phyloP scores from a whole-genome alignment of 1,140 invertebrate genomes.

The Listronotus oregonensis region DNA sequence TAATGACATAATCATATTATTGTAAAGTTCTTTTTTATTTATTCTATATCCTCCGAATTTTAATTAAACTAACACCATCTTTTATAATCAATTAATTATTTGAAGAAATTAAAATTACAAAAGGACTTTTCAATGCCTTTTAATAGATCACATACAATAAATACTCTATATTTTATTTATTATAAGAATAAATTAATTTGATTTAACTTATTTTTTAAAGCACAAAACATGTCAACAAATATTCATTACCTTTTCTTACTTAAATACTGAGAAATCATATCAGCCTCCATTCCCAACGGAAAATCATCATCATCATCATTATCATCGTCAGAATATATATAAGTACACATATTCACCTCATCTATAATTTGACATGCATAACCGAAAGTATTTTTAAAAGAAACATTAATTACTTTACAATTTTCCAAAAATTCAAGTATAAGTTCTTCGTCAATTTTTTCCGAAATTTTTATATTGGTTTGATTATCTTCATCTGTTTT shows the following conservation, averaged over 20 bases:
- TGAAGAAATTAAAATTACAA: no score
- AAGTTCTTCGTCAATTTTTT: constrained; percentile 48
- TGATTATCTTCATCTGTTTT: constrained; percentile 18
- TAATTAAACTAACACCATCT: no score
- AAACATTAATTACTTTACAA: constrained; percentile 66
- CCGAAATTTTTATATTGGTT: constrained; percentile 38
- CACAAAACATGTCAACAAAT: not conserved
- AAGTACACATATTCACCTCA: constrained; percentile 56
- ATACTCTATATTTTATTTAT: no score
- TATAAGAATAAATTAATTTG: no score
- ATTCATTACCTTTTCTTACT: constrained; percentile 37
- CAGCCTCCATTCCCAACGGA: constrained; percentile 52
- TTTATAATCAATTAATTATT: no score
- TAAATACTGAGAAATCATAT: constrained; percentile 45
- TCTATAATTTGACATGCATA: constrained; percentile 64
- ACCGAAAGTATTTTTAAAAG: constrained; percentile 68
- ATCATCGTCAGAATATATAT: constrained; percentile 46
- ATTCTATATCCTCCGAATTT: no score
- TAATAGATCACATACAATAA: no score
- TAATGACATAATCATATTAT: no score
- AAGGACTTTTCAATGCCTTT: no score
- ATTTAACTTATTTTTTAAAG: no score
- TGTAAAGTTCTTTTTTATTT: no score
- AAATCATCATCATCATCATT: constrained; percentile 49
- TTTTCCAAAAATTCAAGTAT: constrained; percentile 51